These are phyloP conservation scores for Apostichopus leukothele DNA, from an alignment of 53 echinoderm and acorn worm genomes.

Conservation along the genomic window DNA sequence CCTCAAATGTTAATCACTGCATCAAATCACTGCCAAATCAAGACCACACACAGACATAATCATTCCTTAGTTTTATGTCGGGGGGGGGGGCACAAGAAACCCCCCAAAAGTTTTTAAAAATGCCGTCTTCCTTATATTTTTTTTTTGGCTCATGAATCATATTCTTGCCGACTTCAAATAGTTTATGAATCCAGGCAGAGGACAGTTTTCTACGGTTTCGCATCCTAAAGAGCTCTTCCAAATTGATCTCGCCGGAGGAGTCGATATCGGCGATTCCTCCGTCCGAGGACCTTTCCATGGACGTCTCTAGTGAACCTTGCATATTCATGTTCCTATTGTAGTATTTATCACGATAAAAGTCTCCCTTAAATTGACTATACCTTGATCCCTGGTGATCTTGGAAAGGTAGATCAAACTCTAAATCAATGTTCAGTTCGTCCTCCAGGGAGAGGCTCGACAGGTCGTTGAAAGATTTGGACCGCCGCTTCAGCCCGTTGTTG, in stretches of 20 bases:
- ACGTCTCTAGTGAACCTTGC: conserved; percentile 7
- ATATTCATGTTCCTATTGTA: conserved; percentile 25
- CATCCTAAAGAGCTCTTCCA: background rate
- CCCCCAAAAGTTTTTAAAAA: conserved; percentile 13
- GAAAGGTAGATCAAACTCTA: conserved; percentile 7
- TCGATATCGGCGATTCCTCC: conserved; percentile 24
- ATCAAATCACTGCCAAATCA: too few species aligned
- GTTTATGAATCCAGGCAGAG: background rate
- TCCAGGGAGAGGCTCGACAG: conserved; percentile 11
- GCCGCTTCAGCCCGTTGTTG: background rate
- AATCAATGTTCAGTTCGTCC: conserved; percentile 8
- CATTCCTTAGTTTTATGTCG: too few species aligned
- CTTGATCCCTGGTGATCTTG: conserved; percentile 5
- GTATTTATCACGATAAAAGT: background rate
- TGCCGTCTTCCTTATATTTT: background rate
- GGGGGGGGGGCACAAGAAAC: too few species aligned
- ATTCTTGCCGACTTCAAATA: conserved; percentile 29
- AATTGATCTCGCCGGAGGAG: background rate
- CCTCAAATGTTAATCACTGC: too few species aligned
- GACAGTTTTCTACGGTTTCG: conserved; percentile 21
- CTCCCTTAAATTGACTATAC: background rate
- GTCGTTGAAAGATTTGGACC: conserved; percentile 38
- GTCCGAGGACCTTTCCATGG: conserved; percentile 2
- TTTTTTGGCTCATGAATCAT: conserved; percentile 12
- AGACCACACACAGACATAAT: too few species aligned